These are phyloP conservation scores for Zophobas atratus DNA, from an alignment of 1,140 invertebrate genomes.

Conservation along the genomic window DNA sequence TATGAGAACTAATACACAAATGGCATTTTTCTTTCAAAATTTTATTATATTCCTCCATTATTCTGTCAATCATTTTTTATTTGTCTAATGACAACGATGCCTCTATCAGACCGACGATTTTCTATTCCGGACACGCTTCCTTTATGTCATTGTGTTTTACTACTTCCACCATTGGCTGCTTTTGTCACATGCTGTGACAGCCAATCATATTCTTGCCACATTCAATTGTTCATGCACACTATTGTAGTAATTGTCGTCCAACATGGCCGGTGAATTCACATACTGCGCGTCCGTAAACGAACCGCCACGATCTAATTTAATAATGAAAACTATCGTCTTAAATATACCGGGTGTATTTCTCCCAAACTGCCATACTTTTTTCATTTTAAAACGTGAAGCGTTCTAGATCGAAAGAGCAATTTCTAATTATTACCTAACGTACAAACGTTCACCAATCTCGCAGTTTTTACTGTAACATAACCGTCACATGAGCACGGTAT, in stretches of 20 bases:
- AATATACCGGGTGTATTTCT: no score
- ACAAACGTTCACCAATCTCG: no score
- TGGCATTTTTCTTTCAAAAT: constrained; percentile 51
- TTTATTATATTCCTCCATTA: constrained; percentile 60
- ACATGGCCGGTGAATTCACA: neutral
- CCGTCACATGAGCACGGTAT: no score
- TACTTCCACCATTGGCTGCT: constrained; percentile 58
- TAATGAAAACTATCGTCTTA: no score
- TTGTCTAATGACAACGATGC: constrained; percentile 42
- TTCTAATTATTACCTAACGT: no score
- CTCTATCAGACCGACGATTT: constrained; percentile 15
- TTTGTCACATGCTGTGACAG: constrained; percentile 58
- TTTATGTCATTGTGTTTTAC: constrained; percentile 40
- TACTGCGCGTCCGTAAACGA: no score
- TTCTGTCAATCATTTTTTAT: constrained; percentile 60
- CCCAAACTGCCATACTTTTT: no score
- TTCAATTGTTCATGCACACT: constrained; percentile 57
- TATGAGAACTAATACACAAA: constrained; percentile 47
- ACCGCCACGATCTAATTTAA: no score
- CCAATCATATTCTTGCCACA: constrained; percentile 53
- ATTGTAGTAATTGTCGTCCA: constrained; percentile 60
- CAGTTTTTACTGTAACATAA: no score
- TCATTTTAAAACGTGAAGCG: no score
- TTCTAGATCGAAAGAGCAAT: no score
- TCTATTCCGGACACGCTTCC: constrained; percentile 19